Base-by-base conservation (phyloP, 37 sponge, comb jelly and placozoan genomes). In the Mnemiopsis leidyi region DNA sequence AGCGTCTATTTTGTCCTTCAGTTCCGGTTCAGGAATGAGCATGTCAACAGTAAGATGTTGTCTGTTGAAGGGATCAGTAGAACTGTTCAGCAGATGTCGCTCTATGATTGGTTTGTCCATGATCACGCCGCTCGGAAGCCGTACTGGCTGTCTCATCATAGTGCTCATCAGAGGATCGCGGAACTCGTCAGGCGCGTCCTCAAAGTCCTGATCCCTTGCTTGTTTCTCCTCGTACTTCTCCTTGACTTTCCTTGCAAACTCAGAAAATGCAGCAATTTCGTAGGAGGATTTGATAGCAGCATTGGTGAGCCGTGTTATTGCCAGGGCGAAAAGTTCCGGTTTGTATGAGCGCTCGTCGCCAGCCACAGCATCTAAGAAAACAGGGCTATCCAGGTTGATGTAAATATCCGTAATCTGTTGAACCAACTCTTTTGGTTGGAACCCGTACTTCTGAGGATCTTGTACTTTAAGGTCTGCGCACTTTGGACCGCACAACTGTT, bases 141-240 rank as follows among this genome's bases (percentile, higher is more conserved):
- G 75, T 36, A 98, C 97, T 0, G 99, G 99, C 69, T 98, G 95
- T 48, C 48, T 34, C 99, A 98, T 98, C 90, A 98, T 93, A 0
- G 96, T 98, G 93, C 96, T 96, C 99, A 98, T 98, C 5, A 98
- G 82, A 16, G 99, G 99, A 93, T 98, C 99, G 38, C 92, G 95
- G 94, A 97, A 97, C 48, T 97, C 96, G 5, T 95, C 97, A 29
- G 98, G 98, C 0, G 95, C 93, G 20, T 96, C 95, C 2, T 94
- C 96, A 82, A 82, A 95, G 23, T 38, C 69, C 32, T 96, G 34
- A 32, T 96, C 96, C 92, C 92, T 93, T 34, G 94, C 96, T 68
- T 95, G 75, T 29, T 82, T 38, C 82, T 95, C 95, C 76, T 95
- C 93, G 23, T 37, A 61, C n/a, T 82, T 95, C 68, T 94, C 95